Evolutionary conservation across 2,888 invertebrate genomes (phyloP), one percentile per base, ranked within the genome.

Genomic region (Arrhopalites spinosus): DNA sequence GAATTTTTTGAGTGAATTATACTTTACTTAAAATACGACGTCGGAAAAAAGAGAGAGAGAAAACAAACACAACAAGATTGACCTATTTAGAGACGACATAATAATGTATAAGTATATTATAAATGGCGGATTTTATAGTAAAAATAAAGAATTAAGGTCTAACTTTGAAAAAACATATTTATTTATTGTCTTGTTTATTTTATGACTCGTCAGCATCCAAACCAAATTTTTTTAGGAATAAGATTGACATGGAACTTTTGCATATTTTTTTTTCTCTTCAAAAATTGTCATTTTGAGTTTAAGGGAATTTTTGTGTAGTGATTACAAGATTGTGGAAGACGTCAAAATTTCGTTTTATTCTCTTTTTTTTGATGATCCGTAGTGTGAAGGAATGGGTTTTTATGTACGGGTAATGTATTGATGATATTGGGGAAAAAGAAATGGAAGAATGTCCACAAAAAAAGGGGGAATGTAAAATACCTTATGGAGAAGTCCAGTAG

Each of bases 51-150:
- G 50, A 27, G 50, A 15, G 56, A 56, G 23, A 56, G 56, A 47
- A n/a, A 15, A 69, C 20, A 69, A 53, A 47, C 5, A n/a, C n/a
- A 45, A 23, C 1, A 43, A 67, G 23, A 7, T 45, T 23, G 23
- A 45, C 30, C 17, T 15, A 29, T 29, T 27, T 63, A 43, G 20
- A 45, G 25, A 67, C 17, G n/a, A 45, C 43, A 43, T 45, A 67
- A 20, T 64, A 20, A 30, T 20, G 13, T 67, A 45, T 45, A 67
- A 23, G 45, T 27, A 50, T 20, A 56, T 30, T 70, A 29, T 45
- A 45, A 20, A 23, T 70, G 70, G 25, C 50, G 56, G 30, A 70
- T 70, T 70, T 70, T 70, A 25, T 68, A 56, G 50, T 70, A 56
- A 70, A 70, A 25, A 36, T 11, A 30, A 71, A 66, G 15, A 25